Base-by-base conservation (phyloP, 1,140 invertebrate species). In the Adoxophyes honmai region DNA sequence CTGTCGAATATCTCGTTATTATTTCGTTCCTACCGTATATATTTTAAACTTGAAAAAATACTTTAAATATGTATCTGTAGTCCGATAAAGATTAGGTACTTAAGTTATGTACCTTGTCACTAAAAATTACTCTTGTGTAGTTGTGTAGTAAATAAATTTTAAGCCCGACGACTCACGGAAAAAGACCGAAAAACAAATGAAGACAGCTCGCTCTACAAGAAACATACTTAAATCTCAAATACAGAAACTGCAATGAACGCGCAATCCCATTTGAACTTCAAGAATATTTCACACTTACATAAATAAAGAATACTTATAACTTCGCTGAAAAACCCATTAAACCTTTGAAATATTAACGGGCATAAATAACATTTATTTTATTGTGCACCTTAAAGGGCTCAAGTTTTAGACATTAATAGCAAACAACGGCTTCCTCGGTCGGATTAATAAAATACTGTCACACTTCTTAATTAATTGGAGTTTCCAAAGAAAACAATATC, bases 401-500 rank as follows among this genome's bases (percentile, higher is more conserved):
- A 77, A 84, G 59, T 84, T 81, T 72, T 62, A 58, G 75, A 82
- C 81, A 79, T 85, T 81, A 82, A 81, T 80, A 74, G 81, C 71
- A 57, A 57, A 66, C 62, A 70, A 66, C 63, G 63, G 66, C 66
- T 72, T 70, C 70, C 62, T 72, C 75, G 70, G 68, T 70, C 42
- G 63, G 80, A 83, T 86, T 83, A 86, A 83, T 80, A 72, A 78
- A 86, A 78, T 76, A 78, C 76, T 81, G 80, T 81, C 77, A 76
- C 76, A 73, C 68, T 75, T 76, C 82, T 78, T 81, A 86, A 86
- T 86, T 83, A 86, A 86, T 86, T 78, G 82, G 68, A 83, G 68
- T 83, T 86, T 73, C 55, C 73, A 81, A 86, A 83, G 82, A 83
- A 85, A 81, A 86, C 82, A 86, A 86, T 86, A 83, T 81, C 75